Evolutionary conservation across 2,888 invertebrate species (phyloP).

Genomic region (Podotricha telesiphe): DNA sequence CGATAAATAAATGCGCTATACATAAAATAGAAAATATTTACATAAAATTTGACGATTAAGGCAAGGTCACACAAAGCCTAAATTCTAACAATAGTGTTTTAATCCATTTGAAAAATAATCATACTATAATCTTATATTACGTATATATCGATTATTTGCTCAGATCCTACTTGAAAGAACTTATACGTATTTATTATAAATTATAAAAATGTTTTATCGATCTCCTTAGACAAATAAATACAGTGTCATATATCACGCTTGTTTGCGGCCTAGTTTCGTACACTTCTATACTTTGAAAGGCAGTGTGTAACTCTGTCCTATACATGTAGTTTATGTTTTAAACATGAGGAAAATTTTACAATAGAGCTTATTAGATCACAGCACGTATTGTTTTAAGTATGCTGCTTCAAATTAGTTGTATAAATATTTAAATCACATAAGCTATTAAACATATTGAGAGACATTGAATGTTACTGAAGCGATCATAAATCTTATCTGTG

Average conservation of each 20-base stretch:
- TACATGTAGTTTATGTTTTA: background rate
- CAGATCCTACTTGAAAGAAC: background rate
- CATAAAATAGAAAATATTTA: constrained; percentile 74
- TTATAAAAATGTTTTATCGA: background rate
- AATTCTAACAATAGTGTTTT: background rate
- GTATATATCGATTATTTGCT: background rate
- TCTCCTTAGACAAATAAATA: background rate
- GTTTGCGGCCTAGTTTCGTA: too few species aligned
- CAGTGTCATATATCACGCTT: too few species aligned
- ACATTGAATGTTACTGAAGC: constrained; percentile 32
- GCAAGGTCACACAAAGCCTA: constrained; percentile 12
- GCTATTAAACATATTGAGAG: background rate
- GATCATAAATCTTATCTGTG: constrained; percentile 39
- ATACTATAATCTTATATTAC: too few species aligned
- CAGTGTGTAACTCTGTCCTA: background rate
- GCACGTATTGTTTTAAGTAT: background rate
- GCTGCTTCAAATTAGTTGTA: background rate
- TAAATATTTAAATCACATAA: constrained; percentile 7
- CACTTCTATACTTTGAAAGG: too few species aligned
- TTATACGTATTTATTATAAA: background rate
- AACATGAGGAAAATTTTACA: background rate
- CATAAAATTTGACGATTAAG: constrained; percentile 49
- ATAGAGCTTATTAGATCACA: background rate
- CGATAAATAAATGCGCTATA: constrained; percentile 79
- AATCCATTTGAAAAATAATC: too few species aligned